Percentiles rank a stretch among this genome's conserved stretches.
Evolutionary conservation across 92 coral and sea anemone genomes (phyloP).

Genomic region (Phymanthus crucifer): DNA sequence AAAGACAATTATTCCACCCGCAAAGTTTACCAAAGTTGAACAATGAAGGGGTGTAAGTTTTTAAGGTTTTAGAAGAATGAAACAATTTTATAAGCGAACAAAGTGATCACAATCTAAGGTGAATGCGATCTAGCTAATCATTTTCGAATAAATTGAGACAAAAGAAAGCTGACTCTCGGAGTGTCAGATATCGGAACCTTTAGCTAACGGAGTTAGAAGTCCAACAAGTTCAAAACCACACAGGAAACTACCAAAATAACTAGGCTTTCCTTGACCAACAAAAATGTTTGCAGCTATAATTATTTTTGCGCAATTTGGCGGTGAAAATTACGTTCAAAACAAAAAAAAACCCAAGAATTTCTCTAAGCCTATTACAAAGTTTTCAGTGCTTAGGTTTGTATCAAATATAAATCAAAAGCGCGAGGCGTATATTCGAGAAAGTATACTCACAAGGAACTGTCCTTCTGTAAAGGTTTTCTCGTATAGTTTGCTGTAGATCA

Average conservation of each 20-base stretch:
- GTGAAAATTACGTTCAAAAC: neutral
- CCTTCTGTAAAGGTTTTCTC: constrained; percentile 91
- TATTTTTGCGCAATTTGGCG: neutral
- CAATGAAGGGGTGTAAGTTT: neutral
- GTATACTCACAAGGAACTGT: constrained; percentile 91
- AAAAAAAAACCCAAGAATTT: neutral
- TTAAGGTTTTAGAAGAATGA: neutral
- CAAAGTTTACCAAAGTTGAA: constrained; percentile 26
- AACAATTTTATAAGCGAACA: neutral
- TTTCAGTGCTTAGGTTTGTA: neutral
- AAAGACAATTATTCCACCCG: constrained; percentile 29
- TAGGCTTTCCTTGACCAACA: neutral
- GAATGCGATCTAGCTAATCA: neutral
- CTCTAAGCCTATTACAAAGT: neutral
- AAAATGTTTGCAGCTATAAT: neutral
- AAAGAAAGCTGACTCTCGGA: neutral
- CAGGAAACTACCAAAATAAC: constrained; percentile 6
- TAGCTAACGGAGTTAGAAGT: neutral
- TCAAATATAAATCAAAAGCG: neutral
- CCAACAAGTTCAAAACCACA: constrained; percentile 10
- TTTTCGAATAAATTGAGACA: neutral
- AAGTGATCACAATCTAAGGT: neutral
- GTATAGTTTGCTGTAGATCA: constrained; percentile 91
- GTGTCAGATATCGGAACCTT: constrained; percentile 10
- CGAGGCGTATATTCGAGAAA: neutral